These are phyloP conservation scores for Xiphias gladius DNA, from an alignment of 2,113 vertebrate species.

Conservation along the genomic window DNA sequence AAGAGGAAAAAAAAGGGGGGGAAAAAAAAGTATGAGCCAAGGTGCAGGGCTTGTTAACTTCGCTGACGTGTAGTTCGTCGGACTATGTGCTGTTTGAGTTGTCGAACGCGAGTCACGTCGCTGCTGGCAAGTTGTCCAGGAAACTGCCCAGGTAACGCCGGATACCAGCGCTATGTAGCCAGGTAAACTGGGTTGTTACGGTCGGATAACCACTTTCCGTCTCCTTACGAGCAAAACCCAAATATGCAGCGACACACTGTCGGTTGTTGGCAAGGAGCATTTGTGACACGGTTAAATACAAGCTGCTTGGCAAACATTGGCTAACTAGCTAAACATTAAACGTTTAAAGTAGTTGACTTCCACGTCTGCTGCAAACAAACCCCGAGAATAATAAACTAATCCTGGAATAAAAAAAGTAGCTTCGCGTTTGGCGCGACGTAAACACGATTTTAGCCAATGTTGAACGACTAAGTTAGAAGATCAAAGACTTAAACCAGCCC, in stretches of 20 bases:
- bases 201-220: neutral
- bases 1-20: constrained; percentile 5
- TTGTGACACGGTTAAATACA: neutral
- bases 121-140: constrained; percentile 32
- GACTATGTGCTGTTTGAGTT: too few species aligned
- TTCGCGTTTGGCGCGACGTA: constrained; percentile 29
- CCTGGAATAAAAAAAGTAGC: neutral
- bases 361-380: neutral
- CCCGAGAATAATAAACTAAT: neutral
- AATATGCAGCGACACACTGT: neutral
- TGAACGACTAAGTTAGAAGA: neutral
- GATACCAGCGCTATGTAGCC: neutral
- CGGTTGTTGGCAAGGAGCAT: neutral
- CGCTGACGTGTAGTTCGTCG: constrained; percentile 69
- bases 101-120: constrained; percentile 11
- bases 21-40: neutral
- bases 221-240: neutral
- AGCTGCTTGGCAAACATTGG: neutral
- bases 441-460: constrained; percentile 9
- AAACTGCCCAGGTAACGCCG: constrained; percentile 8
- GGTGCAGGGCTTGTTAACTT: constrained; percentile 39
- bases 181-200: neutral
- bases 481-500: constrained; percentile 16
- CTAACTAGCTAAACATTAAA: neutral
- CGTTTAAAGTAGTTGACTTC: neutral